These are phyloP conservation scores for Leucophenga maculata DNA, from an alignment of 2,888 invertebrate genomes.

Conservation along the genomic window DNA sequence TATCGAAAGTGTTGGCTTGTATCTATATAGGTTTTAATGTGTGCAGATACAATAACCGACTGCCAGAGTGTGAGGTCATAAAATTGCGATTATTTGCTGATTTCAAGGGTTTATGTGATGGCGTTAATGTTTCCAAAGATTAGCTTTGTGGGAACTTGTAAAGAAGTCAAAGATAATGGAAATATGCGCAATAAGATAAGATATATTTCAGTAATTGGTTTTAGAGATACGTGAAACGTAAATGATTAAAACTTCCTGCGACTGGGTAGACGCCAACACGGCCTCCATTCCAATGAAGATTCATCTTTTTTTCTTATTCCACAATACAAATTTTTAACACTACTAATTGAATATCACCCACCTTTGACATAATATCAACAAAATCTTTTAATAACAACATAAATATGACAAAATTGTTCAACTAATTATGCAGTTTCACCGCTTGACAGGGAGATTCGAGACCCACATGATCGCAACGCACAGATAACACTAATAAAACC, in stretches of 20 bases:
- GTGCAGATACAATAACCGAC: background rate
- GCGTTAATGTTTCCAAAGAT: background rate
- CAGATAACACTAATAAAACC: constrained; percentile 38
- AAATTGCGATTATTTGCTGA: constrained; percentile 15
- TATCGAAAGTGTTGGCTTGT: background rate
- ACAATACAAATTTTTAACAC: too few species aligned
- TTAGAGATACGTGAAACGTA: too few species aligned
- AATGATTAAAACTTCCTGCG: too few species aligned
- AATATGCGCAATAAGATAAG: too few species aligned
- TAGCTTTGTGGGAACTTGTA: background rate
- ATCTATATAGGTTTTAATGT: too few species aligned
- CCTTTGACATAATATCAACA: too few species aligned
- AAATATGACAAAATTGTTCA: constrained; percentile 40
- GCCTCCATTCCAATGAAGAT: too few species aligned
- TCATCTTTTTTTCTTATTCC: too few species aligned
- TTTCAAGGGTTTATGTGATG: background rate
- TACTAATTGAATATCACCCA: too few species aligned
- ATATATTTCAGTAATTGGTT: too few species aligned
- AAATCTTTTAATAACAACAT: background rate
- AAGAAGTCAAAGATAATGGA: too few species aligned
- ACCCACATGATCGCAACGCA: constrained; percentile 48
- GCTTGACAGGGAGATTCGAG: background rate
- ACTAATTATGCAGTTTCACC: constrained; percentile 50
- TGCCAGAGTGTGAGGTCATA: background rate
- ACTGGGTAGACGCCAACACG: too few species aligned